Evolutionary conservation across 2,888 invertebrate genomes (phyloP).

Genomic region (Creontiades dilutus): DNA sequence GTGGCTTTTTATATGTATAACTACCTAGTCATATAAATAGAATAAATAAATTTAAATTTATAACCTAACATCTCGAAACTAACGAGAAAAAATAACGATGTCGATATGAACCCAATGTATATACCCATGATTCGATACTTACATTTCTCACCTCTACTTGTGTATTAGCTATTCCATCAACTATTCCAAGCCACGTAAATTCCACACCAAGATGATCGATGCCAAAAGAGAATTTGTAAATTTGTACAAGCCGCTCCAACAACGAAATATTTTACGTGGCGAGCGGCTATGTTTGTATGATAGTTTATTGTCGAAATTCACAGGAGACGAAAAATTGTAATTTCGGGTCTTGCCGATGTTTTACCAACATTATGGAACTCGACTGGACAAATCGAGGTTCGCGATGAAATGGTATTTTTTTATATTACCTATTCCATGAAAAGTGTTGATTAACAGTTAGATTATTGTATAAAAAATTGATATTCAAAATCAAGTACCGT

Average conservation of each 20-base stretch:
- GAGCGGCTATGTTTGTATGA: slow-evolving; percentile 11
- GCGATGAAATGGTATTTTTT: slow-evolving; percentile 59
- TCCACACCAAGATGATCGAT: background rate
- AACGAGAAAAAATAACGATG: background rate
- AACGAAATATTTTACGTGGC: background rate
- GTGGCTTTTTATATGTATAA: slow-evolving; percentile 41
- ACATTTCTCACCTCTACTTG: background rate
- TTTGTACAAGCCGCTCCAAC: slow-evolving; percentile 13
- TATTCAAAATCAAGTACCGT: slow-evolving; percentile 13
- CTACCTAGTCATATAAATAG: background rate
- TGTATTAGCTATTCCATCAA: background rate
- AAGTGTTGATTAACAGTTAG: slow-evolving; percentile 40
- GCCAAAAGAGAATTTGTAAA: background rate
- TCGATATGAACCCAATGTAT: slow-evolving; percentile 23
- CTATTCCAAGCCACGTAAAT: slow-evolving; percentile 14
- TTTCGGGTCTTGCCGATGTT: slow-evolving; percentile 14
- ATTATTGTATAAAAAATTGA: slow-evolving; percentile 35
- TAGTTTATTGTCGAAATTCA: slow-evolving; percentile 2
- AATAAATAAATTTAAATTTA: slow-evolving; percentile 9
- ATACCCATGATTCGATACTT: background rate
- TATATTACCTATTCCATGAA: slow-evolving; percentile 27
- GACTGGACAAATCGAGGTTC: background rate
- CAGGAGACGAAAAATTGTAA: background rate
- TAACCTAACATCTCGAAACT: background rate
- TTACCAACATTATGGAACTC: background rate